Percentiles rank a stretch among this genome's conserved stretches.
Evolutionary conservation across 2,113 vertebrate genomes (phyloP).

Genomic region (Setophaga kirtlandii): DNA sequence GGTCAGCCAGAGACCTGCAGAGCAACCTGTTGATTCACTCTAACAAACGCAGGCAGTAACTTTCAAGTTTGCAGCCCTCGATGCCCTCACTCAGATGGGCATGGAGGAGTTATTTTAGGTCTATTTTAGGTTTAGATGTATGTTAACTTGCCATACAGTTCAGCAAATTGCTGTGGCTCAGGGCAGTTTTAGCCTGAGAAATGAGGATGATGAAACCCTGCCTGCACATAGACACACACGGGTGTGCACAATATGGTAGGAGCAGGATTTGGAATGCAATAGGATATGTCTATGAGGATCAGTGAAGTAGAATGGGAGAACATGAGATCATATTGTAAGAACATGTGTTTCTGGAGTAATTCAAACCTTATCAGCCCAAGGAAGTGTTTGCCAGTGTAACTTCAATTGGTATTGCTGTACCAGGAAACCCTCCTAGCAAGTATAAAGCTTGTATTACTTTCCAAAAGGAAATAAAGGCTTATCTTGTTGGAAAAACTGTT

Average conservation of each 20-base stretch:
- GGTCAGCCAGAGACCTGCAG: not conserved
- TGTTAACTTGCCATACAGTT: not conserved
- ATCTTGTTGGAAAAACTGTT: not conserved
- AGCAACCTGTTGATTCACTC: not conserved
- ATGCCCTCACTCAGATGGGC: not conserved
- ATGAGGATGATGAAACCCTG: not conserved
- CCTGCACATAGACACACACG: not conserved
- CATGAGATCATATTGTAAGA: not conserved
- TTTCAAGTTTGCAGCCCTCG: not conserved
- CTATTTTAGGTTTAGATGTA: not conserved
- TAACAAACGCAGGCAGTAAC: not conserved
- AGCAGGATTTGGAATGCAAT: not conserved
- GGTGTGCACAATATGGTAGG: not conserved
- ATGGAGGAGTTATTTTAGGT: not conserved
- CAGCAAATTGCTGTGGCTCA: not conserved
- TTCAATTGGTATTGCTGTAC: slow-evolving; percentile 8
- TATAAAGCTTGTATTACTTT: not conserved
- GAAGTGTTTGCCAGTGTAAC: slow-evolving; percentile 33
- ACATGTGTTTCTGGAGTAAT: slow-evolving; percentile 11
- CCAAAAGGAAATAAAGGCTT: slow-evolving; percentile 31
- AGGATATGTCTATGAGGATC: not conserved
- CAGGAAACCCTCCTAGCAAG: slow-evolving; percentile 38
- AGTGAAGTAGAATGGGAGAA: not conserved
- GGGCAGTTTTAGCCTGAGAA: not conserved
- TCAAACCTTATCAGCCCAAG: slow-evolving; percentile 34